A percentile compares a stretch with the other conserved stretches of the same genome.
Evolutionary conservation across 2,888 invertebrate species (phyloP).

Genomic region (Mactromeris polynyma): DNA sequence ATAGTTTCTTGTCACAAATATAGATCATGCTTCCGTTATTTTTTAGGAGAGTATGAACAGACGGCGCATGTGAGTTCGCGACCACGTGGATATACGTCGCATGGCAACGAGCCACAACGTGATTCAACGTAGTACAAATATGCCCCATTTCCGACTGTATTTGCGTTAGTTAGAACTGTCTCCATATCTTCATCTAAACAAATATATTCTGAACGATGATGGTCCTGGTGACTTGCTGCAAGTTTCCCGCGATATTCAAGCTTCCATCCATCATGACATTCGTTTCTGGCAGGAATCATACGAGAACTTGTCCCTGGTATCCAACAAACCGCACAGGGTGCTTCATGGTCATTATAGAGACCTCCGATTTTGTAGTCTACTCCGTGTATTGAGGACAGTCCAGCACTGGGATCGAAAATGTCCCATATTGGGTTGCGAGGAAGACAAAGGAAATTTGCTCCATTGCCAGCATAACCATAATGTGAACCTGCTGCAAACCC

Average conservation of each 20-base stretch:
- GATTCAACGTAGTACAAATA: slow-evolving; percentile 12
- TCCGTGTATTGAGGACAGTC: not conserved
- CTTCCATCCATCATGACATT: slow-evolving; percentile 11
- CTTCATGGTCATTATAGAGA: not conserved
- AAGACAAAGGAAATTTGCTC: not conserved
- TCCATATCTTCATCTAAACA: not conserved
- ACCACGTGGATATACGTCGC: not conserved
- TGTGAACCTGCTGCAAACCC: not conserved
- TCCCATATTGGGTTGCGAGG: not conserved
- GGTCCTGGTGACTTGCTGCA: not conserved
- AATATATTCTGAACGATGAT: not conserved
- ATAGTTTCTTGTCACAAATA: too few species aligned
- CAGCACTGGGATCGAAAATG: not conserved
- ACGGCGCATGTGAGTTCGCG: slow-evolving; percentile 7
- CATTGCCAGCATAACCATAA: not conserved
- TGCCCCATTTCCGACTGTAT: not conserved
- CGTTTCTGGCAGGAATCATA: slow-evolving; percentile 20
- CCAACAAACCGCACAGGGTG: slow-evolving; percentile 13
- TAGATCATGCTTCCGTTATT: too few species aligned
- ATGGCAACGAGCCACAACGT: slow-evolving; percentile 12
- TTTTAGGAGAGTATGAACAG: not conserved
- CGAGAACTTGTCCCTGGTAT: not conserved
- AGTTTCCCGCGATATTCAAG: slow-evolving; percentile 11
- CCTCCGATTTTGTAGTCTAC: not conserved
- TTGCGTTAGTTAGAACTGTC: not conserved